Conservation (phyloP, 2,888 invertebrate species). For the Mesopsocus fuscifrons region DNA sequence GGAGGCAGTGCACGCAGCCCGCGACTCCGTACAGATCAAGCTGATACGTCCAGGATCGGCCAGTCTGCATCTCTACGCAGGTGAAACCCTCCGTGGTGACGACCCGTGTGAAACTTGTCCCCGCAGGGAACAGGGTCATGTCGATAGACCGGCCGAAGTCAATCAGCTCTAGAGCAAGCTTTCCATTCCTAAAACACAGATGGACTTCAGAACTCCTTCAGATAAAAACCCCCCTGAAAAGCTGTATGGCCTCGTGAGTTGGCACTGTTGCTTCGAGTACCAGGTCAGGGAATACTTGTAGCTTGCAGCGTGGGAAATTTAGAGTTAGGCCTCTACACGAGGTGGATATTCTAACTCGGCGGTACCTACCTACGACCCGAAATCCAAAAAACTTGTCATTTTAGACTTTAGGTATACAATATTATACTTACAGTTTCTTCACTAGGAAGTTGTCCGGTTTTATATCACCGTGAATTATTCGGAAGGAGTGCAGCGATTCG, state of each 20-base stretch:
- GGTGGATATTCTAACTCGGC: no score
- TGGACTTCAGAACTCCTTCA: no score
- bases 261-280: no score
- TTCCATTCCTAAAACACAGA: conserved; percentile 10
- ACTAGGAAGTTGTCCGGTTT: conserved; percentile 90
- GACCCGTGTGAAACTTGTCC: conserved; percentile 53
- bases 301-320: no score
- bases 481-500: conserved; percentile 63
- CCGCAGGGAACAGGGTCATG: conserved; percentile 62
- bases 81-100: conserved; percentile 62
- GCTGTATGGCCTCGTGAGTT: no score
- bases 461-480: conserved; percentile 87
- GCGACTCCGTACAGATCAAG: conserved; percentile 74
- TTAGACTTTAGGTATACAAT: no score
- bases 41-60: conserved; percentile 79
- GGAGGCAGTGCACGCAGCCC: conserved; percentile 67
- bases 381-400: no score
- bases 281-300: no score
- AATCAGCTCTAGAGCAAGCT: conserved; percentile 62
- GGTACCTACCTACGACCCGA: no score
- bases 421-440: conserved; percentile 50
- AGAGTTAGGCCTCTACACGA: no score
- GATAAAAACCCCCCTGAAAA: no score
- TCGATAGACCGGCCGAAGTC: conserved; percentile 93
- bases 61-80: conserved; percentile 80